Evolutionary conservation across 2,888 invertebrate genomes (phyloP).

Genomic region (Cremastinae sp.): DNA sequence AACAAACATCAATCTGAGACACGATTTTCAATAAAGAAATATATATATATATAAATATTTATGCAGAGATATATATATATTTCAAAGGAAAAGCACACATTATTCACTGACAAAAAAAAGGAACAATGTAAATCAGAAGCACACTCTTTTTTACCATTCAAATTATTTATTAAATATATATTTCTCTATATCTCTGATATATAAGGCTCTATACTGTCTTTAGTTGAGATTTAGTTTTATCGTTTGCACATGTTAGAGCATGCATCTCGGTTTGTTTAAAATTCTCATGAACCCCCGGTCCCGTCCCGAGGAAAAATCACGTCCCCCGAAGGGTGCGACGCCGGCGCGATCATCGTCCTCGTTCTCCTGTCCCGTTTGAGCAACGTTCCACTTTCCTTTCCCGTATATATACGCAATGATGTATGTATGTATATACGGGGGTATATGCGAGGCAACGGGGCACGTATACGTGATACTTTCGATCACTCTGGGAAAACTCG

Average conservation of each 20-base stretch:
- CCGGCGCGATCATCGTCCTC: not conserved
- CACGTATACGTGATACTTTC: not conserved
- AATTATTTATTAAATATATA: conserved; percentile 67
- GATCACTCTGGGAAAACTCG: conserved; percentile 36
- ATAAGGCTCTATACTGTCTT: conserved; percentile 80
- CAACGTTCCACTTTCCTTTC: conserved; percentile 9
- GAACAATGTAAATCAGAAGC: conserved; percentile 66
- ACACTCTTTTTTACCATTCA: conserved; percentile 68
- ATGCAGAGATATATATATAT: conserved; percentile 7
- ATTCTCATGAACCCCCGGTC: conserved; percentile 53
- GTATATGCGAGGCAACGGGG: not conserved
- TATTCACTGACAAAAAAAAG: conserved; percentile 30
- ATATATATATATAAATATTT: conserved; percentile 30
- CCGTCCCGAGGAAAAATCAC: conserved; percentile 11
- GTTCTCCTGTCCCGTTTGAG: not conserved
- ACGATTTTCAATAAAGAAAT: conserved; percentile 11
- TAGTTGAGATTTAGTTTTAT: conserved; percentile 80
- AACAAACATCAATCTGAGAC: conserved; percentile 64
- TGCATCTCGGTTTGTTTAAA: conserved; percentile 79
- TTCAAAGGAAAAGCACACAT: conserved; percentile 4
- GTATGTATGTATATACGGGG: conserved; percentile 3
- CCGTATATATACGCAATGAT: conserved; percentile 2
- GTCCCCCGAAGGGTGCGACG: not conserved
- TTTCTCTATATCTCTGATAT: conserved; percentile 78
- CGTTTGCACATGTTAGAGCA: conserved; percentile 81